Percentiles rank a stretch among this genome's conserved stretches.
Evolutionary conservation across 2,113 vertebrate genomes (phyloP).

Genomic region (Climacteris rufus): DNA sequence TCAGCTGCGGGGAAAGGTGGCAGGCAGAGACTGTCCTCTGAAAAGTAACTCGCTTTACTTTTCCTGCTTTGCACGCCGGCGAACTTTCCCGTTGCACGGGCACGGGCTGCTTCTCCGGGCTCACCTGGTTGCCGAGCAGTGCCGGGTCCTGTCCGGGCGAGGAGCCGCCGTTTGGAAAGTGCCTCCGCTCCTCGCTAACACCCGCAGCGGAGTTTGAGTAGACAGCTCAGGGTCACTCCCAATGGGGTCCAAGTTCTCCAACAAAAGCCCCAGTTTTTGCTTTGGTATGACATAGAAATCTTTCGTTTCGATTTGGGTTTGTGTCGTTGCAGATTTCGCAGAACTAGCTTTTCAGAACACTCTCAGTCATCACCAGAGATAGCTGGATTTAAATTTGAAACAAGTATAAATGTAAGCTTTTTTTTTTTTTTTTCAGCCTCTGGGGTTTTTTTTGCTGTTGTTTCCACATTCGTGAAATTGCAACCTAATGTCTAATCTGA

Average conservation of each 20-base stretch:
- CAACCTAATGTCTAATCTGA: neutral
- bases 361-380: neutral
- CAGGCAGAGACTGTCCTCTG: neutral
- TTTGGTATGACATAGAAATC: neutral
- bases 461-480: neutral
- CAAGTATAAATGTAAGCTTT: neutral
- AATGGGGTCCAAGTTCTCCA: accelerated
- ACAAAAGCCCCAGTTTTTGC: accelerated
- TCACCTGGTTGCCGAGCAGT: neutral
- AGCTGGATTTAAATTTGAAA: neutral
- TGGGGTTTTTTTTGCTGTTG: neutral
- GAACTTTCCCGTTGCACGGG: neutral
- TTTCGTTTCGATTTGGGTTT: neutral
- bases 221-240: neutral
- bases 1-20: neutral
- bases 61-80: neutral
- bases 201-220: accelerated
- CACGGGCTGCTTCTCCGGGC: accelerated
- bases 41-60: neutral
- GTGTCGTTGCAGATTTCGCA: neutral
- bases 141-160: neutral
- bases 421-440: neutral
- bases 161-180: accelerated
- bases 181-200: neutral
- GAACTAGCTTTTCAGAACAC: neutral